Evolutionary conservation across 2,797 vertebrate species (phyloP).

Genomic region (Enteromius afrohamiltoni): DNA sequence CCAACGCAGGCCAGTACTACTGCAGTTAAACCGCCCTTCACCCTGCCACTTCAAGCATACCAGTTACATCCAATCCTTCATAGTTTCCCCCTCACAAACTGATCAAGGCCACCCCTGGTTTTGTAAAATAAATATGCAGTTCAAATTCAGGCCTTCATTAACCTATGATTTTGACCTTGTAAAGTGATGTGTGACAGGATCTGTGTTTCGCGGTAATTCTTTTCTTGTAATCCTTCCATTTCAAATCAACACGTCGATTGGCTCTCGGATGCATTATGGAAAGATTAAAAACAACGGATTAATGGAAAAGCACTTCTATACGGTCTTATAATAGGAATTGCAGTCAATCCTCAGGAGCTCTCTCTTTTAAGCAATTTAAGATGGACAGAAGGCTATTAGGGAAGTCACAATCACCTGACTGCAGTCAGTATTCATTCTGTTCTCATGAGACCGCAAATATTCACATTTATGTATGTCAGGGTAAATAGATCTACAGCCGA

Average conservation of each 20-base stretch:
- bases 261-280: conserved; percentile 1
- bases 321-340: conserved; percentile 12
- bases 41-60: conserved; percentile 18
- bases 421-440: conserved; percentile 10
- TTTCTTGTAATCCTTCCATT: conserved; percentile 10
- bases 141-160: conserved; percentile 26
- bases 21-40: conserved; percentile 64
- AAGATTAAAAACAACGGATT: conserved; percentile 3
- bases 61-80: not conserved
- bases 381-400: conserved; percentile 9
- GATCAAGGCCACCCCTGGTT: conserved; percentile 6
- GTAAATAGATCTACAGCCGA: not conserved
- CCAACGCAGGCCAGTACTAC: conserved; percentile 66
- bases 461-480: conserved; percentile 13
- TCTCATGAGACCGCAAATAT: not conserved
- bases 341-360: conserved; percentile 43
- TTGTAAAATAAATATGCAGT: conserved; percentile 41
- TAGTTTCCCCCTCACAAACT: not conserved
- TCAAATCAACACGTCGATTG: not conserved
- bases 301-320: conserved; percentile 11
- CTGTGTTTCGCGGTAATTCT: conserved; percentile 8
- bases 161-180: conserved; percentile 21
- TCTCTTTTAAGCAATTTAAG: conserved; percentile 25
- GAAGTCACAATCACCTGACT: conserved; percentile 2
- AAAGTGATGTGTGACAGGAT: conserved; percentile 18